Percentiles rank a stretch among this genome's conserved stretches.
Evolutionary conservation across 2,113 vertebrate genomes (phyloP).

Genomic region (Takifugu bimaculatus): DNA sequence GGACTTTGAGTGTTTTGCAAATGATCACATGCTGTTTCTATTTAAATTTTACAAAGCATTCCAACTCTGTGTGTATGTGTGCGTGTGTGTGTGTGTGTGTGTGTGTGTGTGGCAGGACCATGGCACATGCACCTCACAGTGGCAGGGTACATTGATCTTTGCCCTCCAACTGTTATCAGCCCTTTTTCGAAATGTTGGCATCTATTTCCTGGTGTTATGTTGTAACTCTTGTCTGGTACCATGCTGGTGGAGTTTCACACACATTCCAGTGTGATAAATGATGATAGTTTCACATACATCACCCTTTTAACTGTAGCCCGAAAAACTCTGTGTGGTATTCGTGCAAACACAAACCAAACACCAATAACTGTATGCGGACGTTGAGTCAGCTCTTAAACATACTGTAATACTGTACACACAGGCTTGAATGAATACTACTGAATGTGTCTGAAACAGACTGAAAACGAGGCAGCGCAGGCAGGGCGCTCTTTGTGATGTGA

Average conservation of each 20-base stretch:
- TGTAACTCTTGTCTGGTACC: neutral
- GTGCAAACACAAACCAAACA: constrained; percentile 11
- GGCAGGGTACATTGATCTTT: constrained; percentile 44
- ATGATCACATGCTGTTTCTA: no score
- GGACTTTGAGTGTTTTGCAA: no score
- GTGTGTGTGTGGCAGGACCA: constrained; percentile 55
- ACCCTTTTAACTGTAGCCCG: constrained; percentile 7
- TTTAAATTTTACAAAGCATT: no score
- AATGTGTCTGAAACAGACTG: constrained; percentile 52
- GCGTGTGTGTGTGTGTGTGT: neutral
- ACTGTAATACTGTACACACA: constrained; percentile 33
- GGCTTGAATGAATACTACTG: constrained; percentile 65
- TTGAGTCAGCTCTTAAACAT: constrained; percentile 29
- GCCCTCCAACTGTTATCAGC: constrained; percentile 9
- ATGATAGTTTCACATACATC: constrained; percentile 5
- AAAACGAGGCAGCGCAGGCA: constrained; percentile 39
- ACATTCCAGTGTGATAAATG: neutral
- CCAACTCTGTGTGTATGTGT: neutral
- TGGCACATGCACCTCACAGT: constrained; percentile 49
- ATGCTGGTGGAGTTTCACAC: neutral
- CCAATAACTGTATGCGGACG: constrained; percentile 17
- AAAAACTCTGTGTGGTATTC: constrained; percentile 6
- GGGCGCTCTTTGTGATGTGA: constrained; percentile 44
- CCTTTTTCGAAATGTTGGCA: constrained; percentile 13
- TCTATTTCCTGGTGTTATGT: constrained; percentile 28